Conservation (phyloP, 2,888 invertebrate genomes). For the Hydriomena furcata region DNA sequence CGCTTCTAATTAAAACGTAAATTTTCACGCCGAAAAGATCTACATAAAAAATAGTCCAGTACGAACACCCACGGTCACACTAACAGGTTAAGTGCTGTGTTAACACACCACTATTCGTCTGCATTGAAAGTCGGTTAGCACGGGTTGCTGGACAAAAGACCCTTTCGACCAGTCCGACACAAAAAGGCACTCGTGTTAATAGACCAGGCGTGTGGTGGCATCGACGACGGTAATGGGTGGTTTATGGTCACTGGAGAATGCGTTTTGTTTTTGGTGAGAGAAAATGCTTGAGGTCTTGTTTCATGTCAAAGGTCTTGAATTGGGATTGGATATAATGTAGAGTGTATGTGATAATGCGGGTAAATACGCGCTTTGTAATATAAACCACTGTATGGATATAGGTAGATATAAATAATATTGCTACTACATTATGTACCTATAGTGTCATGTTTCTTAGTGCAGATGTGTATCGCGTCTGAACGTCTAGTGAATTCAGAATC, state of each 20-base stretch:
- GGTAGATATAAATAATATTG: too few relatives aligned
- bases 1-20: too few relatives aligned
- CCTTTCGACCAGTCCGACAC: slow-evolving; percentile 20
- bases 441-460: too few relatives aligned
- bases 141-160: slow-evolving; percentile 57
- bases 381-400: too few relatives aligned
- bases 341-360: too few relatives aligned
- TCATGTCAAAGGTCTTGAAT: not conserved
- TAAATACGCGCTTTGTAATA: too few relatives aligned
- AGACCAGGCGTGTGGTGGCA: slow-evolving; percentile 57
- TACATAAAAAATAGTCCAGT: slow-evolving; percentile 19
- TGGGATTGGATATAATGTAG: not conserved
- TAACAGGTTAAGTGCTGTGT: slow-evolving; percentile 73
- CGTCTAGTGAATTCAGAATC: too few relatives aligned
- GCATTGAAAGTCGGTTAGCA: slow-evolving; percentile 61
- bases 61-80: slow-evolving; percentile 60
- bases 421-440: too few relatives aligned
- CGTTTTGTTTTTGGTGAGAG: slow-evolving; percentile 19
- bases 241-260: slow-evolving; percentile 24
- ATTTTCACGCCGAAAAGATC: too few relatives aligned
- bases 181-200: slow-evolving; percentile 60
- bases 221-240: slow-evolving; percentile 42
- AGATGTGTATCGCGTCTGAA: too few relatives aligned
- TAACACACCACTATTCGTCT: slow-evolving; percentile 58
- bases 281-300: not conserved